A percentile compares a stretch with the other conserved stretches of the same genome.
These are phyloP conservation scores for Aphodius granarius DNA, from an alignment of 2,888 invertebrate genomes.

Conservation along the genomic window DNA sequence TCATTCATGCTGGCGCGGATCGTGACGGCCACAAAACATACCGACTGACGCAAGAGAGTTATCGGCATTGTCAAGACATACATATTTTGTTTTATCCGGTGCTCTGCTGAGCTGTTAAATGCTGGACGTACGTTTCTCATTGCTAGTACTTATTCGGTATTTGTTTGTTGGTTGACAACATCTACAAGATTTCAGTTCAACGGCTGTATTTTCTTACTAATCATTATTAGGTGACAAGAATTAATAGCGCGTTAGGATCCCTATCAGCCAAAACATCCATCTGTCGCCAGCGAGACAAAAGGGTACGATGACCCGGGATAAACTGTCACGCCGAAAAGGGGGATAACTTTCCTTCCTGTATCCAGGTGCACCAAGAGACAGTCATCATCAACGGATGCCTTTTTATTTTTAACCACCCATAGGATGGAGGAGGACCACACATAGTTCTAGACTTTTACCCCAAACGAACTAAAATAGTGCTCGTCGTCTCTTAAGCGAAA, in stretches of 20 bases:
- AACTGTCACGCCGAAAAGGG: not conserved
- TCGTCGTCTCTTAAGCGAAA: not conserved
- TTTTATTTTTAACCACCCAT: not conserved
- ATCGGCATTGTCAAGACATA: not conserved
- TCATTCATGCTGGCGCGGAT: conserved; percentile 19
- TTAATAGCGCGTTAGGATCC: not conserved
- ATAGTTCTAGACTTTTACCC: not conserved
- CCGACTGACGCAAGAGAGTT: not conserved
- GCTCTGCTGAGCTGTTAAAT: no score
- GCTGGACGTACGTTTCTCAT: no score
- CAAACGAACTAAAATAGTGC: not conserved
- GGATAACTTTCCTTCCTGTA: not conserved
- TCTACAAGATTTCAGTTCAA: no score
- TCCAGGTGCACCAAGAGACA: not conserved
- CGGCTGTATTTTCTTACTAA: no score
- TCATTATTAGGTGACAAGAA: not conserved
- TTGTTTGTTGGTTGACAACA: no score
- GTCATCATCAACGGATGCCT: not conserved
- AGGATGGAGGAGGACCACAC: not conserved
- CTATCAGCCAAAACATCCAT: not conserved
- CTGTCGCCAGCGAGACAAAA: not conserved
- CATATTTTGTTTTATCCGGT: not conserved
- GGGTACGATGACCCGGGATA: not conserved
- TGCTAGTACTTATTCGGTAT: no score
- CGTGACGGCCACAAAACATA: not conserved